These are phyloP conservation scores for Meiosimyza decipiens DNA, from an alignment of 2,888 invertebrate species.

Conservation along the genomic window DNA sequence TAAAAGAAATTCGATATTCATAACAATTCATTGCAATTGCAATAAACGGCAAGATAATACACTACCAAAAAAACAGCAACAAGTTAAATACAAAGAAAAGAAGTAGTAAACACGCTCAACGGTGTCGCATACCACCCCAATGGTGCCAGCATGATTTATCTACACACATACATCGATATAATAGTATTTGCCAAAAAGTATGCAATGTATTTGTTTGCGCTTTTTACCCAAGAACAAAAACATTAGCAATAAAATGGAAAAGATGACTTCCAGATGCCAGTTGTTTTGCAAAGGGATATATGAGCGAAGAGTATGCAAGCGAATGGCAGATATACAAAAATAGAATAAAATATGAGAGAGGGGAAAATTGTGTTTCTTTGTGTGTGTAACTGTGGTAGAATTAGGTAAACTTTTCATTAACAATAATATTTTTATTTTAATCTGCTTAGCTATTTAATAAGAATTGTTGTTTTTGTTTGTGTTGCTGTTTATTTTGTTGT, in stretches of 20 bases:
- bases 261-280: conserved; percentile 6
- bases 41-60: conserved; percentile 1
- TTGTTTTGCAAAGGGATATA: background rate
- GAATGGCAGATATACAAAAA: conserved; percentile 39
- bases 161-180: background rate
- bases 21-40: background rate
- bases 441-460: conserved; percentile 7
- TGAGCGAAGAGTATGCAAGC: conserved; percentile 27
- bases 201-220: conserved; percentile 12
- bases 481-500: conserved; percentile 32
- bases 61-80: background rate
- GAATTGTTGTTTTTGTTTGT: conserved; percentile 27
- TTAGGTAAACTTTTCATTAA: conserved; percentile 33
- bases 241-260: conserved; percentile 16
- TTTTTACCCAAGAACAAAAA: conserved; percentile 8
- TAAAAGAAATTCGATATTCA: background rate
- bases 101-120: background rate
- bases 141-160: background rate
- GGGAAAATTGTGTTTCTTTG: too few relatives aligned
- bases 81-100: background rate
- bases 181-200: conserved; percentile 13
- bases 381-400: background rate
- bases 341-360: conserved; percentile 27
- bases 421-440: conserved; percentile 31
- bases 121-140: background rate